phyloP scores from a whole-genome alignment of 2,797 vertebrate species.

The Anguilla marmorata region DNA sequence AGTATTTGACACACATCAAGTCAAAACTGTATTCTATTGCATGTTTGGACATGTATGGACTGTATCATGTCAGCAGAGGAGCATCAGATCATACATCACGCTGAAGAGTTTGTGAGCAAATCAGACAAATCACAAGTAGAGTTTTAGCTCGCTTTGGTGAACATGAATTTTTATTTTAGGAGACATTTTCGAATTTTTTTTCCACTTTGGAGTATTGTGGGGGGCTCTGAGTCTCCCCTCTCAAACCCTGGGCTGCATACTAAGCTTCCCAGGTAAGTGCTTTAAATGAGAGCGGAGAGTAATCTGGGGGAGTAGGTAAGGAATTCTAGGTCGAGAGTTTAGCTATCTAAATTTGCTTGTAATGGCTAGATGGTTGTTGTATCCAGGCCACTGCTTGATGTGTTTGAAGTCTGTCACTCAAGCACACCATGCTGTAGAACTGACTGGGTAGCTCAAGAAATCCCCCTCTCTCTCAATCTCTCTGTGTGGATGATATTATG shows the following conservation, averaged over 20 bases:
- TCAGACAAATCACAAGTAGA: background rate
- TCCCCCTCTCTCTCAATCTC: background rate
- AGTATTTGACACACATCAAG: background rate
- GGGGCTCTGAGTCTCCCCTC: too few species aligned
- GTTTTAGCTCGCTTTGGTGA: background rate
- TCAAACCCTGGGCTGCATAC: background rate
- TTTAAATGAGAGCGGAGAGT: background rate
- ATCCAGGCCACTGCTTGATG: too few species aligned
- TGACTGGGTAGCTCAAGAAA: too few species aligned
- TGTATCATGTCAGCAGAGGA: background rate
- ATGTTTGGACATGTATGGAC: background rate
- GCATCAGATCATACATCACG: background rate
- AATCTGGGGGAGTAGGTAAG: background rate
- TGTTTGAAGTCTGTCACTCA: too few species aligned
- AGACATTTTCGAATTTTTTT: too few species aligned
- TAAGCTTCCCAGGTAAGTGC: background rate
- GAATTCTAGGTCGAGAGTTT: background rate
- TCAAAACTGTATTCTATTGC: background rate
- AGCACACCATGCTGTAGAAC: too few species aligned
- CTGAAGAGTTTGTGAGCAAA: background rate
- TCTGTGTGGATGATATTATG: background rate
- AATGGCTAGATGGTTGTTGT: too few species aligned
- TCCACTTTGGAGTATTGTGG: too few species aligned
- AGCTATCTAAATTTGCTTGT: too few species aligned
- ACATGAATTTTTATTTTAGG: background rate